Base-by-base conservation (phyloP, 1,140 invertebrate species). In the Pantala flavescens region DNA sequence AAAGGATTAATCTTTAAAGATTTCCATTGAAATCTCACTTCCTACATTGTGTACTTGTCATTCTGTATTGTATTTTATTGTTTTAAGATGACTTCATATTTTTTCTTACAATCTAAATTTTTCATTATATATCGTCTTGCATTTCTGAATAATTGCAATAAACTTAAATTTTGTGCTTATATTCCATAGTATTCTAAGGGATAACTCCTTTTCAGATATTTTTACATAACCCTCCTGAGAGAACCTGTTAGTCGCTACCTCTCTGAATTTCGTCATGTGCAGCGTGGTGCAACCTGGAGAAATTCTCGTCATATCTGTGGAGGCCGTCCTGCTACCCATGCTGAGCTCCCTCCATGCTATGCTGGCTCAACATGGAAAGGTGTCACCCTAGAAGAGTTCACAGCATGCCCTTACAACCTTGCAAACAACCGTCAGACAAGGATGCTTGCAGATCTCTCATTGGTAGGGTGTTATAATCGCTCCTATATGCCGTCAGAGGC, bases 201-300 rank as follows among this genome's bases (percentile, higher is more conserved):
- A 23, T 23, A 49, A 49, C 21, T 77, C 0, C 21, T 78, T 78
- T 78, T 55, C 79, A 89, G 88, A 78, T 99, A 98, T 85, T 97
- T 98, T 84, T 99, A 98, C 84, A 95, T 99, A 74, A 97, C 96
- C 23, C 88, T 99, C 76, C 86, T 99, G 42, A 87, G 97, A 76
- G 93, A 99, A 80, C 98, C 98, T 14, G 89, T 98, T 28, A 81
- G 84, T 80, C 88, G 96, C 78, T 98, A 95, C 84, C 83, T 98
- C 77, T 96, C 94, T 76, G 96, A 98, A 84, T 98, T 94, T 83
- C 88, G 91, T 71, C 98, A 99, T 84, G 97, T 99, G 43, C 92
- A 96, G 81, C 88, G 97, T 36, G 98, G 98, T 43, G 97, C 97
- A 71, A 99, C 97, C n/a, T 99, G 98, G 98, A 86, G 86, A 76